Base-by-base conservation (phyloP, 2,113 vertebrate species). In the Marmota flaviventris region DNA sequence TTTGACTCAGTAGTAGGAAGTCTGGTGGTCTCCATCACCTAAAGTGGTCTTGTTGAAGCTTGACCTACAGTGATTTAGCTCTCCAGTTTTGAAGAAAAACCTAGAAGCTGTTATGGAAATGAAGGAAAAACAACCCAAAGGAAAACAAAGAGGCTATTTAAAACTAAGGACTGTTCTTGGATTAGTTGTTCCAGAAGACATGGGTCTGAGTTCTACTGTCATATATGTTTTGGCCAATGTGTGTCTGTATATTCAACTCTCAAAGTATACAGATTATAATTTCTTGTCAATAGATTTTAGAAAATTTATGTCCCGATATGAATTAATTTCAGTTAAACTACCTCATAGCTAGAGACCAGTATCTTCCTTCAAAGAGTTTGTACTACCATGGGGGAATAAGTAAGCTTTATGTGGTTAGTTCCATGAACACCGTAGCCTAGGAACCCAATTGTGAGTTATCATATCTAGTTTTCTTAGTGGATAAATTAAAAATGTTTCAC, bases 321-420 rank as follows among this genome's bases (percentile, higher is more conserved):
- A 72, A 72, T 91, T 79, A 75, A 65, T 81, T 94, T 79, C 32
- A 83, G 69, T 88, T 75, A 63, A 83, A 93, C 16, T 56, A 69
- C 7, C 42, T 95, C 48, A 65, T 8, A 67, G 14, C 37, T 79
- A 79, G 53, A 17, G 24, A 61, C 34, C 34, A 83, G 48, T 42
- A 61, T 73, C 25, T 89, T 20, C 27, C 56, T 87, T 92, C 18
- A 84, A 82, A 70, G 29, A 37, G 32, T 85, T 77, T 95, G 85
- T 42, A 94, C 84, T 69, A 16, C 48, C 79, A 10, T 37, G 10
- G 12, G 32, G 27, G 5, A 45, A 87, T 70, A 72, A 89, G 73
- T 48, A 84, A 61, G 1, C 1, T 83, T 39, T 39, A 16, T 7
- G 73, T 70, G 25, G 5, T 32, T 88, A 81, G 14, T 58, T 84